Base-by-base conservation (phyloP, 1,140 invertebrate genomes). In the Brachionus koreanus region DNA sequence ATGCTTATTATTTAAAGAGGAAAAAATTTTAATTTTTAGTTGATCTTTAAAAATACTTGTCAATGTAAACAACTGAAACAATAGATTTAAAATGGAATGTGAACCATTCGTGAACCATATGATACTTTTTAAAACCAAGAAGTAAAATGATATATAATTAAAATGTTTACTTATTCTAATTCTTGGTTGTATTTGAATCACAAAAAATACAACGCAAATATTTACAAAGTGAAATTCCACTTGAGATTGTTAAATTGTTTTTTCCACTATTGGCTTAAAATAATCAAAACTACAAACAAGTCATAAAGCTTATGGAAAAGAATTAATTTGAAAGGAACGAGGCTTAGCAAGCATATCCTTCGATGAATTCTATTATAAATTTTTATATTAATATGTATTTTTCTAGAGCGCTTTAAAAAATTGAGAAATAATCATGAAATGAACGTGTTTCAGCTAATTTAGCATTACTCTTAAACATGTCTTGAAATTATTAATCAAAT, bases 261-360 rank as follows among this genome's bases (percentile, higher is more conserved):
- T 19, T 39, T 69, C 29, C 43, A 49, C 43, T 49, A 49, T 67
- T 37, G 9, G 29, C 16, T 69, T 69, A 43, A 39, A 39, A 35
- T 69, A 69, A 69, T 42, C 65, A 19, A 42, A 69, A 69, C 16
- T 69, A 69, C 35, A 69, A 69, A 69, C 19, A 69, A 37, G 37
- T n/a, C n/a, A n/a, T 43, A 39, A 63, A 63, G 61, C 61, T 63
- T 63, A 63, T 29, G 29, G 29, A 29, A 63, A 12, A 63, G 25
- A 29, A 63, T 25, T 23, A 7, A 12, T 25, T 23, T 6, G 13
- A 57, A 23, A 57, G 12, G 2, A 57, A 57, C 16, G 13, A 57
- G 23, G 6, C 39, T 1, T 42, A 10, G 19, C 49, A 19, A 57
- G 19, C 49, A 57, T 19, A 57, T 57, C 16, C 19, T 57, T 52